A percentile compares a stretch with the other conserved stretches of the same genome.
Conservation (phyloP, 1,140 invertebrate species). For the Megalopta genalis region DNA sequence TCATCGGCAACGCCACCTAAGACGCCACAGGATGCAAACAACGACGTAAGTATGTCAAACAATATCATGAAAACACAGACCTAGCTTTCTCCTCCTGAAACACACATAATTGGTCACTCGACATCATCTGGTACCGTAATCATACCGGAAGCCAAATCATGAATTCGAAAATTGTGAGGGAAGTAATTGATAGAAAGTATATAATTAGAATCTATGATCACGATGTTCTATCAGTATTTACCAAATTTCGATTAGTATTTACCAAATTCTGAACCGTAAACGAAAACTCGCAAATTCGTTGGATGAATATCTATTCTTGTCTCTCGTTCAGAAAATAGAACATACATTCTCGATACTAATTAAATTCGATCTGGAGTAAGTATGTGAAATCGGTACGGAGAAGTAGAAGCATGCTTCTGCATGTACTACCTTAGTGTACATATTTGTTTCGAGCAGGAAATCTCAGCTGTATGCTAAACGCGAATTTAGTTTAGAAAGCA, state of each 20-base stretch:
- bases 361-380: constrained; percentile 10
- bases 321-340: too few species aligned
- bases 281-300: too few species aligned
- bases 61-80: constrained; percentile 24
- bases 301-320: too few species aligned
- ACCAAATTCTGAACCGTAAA: not conserved
- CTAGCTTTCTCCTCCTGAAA: constrained; percentile 2
- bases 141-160: not conserved
- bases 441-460: not conserved
- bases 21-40: constrained; percentile 70
- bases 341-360: not conserved
- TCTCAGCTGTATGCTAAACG: not conserved
- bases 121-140: not conserved
- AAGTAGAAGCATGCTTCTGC: constrained; percentile 53
- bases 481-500: constrained; percentile 34
- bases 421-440: constrained; percentile 51
- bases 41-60: constrained; percentile 71
- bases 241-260: not conserved
- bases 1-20: constrained; percentile 73
- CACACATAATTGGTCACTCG: not conserved
- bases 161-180: not conserved
- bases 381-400: constrained; percentile 34
- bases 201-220: not conserved
- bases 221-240: too few species aligned
- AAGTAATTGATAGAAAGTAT: constrained; percentile 1